Base-by-base conservation (phyloP, 2,113 vertebrate species). In the Psophia crepitans region DNA sequence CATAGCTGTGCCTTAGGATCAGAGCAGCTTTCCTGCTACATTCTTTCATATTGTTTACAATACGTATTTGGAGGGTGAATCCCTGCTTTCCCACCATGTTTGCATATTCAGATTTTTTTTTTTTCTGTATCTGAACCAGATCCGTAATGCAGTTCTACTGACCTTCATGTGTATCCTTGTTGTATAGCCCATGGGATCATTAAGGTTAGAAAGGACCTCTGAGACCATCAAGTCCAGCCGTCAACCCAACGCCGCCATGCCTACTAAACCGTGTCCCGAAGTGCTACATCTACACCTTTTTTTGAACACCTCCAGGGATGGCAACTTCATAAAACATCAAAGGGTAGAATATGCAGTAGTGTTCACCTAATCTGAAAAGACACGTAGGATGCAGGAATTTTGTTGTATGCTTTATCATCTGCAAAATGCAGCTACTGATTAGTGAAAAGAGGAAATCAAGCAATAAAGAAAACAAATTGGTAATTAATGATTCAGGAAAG, bases 1-100 rank as follows among this genome's bases (percentile, higher is more conserved):
- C 53, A 28, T 22, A 37, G 48, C 37, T 60, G 68, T 73, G 44
- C 46, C 20, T 6, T 4, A 12, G 7, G 26, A 18, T 53, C 28
- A 6, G 18, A 18, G 33, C 32, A 65, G 53, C 75, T 70, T 81
- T 87, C 51, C 68, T 37, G 35, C 69, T 57, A 26, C 30, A 12
- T 33, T 70, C 69, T 35, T 81, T 56, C 37, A 8, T 33, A 13
- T 22, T 64, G 23, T 27, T 80, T 32, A 57, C 53, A 65, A 27
- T 37, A 12, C 0, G 0, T 22, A 14, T 35, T 30, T 48, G 37
- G 44, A 71, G 14, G 12, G 12, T 41, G 61, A 83, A 69, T 76
- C 19, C 19, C 23, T 54, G 27, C 51, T 77, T 69, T 57, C 53
- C 76, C 37, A 54, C 18, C 11, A 3, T 8, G 22, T 75, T 60